Conservation (phyloP, 1,140 invertebrate genomes). For the Drosophila prosaltans region DNA sequence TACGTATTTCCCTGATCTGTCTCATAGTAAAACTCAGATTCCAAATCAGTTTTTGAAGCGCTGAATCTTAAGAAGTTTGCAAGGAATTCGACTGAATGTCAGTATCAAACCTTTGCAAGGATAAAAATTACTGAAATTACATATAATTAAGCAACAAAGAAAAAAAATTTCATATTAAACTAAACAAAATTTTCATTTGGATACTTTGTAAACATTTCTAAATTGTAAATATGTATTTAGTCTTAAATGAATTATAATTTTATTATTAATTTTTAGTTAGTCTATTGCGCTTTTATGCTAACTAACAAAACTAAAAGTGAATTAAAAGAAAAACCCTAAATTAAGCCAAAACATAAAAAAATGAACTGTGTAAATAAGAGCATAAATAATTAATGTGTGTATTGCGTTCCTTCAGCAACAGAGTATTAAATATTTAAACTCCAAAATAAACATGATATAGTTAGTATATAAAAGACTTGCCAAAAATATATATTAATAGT, state of each 20-base stretch:
- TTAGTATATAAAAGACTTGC: conserved; percentile 64
- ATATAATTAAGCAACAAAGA: not conserved
- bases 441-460: conserved; percentile 41
- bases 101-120: not conserved
- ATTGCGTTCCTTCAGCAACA: conserved; percentile 46
- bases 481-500: conserved; percentile 29
- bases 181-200: not conserved
- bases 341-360: conserved; percentile 9
- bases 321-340: conserved; percentile 13
- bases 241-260: not conserved
- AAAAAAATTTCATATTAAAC: not conserved
- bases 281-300: conserved; percentile 11
- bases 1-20: no score
- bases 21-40: no score
- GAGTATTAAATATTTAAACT: conserved; percentile 25
- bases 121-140: not conserved
- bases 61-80: no score
- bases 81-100: not conserved
- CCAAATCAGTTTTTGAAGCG: not conserved
- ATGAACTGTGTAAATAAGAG: conserved; percentile 32
- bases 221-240: conserved; percentile 11
- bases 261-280: not conserved
- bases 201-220: not conserved
- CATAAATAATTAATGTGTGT: conserved; percentile 48
- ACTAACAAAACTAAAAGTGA: conserved; percentile 19